Conservation (phyloP, 2,797 vertebrate species). For the Rhinatrema bivittatum region DNA sequence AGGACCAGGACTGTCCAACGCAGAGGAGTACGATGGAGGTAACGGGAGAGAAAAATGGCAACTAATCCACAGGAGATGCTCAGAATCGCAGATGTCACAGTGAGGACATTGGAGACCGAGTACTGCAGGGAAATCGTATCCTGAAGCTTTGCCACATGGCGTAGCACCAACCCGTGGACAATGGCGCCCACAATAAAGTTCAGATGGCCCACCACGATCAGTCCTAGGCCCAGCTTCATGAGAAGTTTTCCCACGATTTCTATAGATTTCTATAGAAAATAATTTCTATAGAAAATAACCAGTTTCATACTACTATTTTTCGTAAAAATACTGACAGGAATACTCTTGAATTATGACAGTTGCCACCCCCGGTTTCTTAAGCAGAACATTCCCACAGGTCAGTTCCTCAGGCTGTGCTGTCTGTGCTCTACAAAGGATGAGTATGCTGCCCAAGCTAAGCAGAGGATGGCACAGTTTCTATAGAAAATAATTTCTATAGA, state of each 20-base stretch:
- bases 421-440: too few species aligned
- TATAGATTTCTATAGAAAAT: too few species aligned
- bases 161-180: constrained; percentile 73
- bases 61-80: constrained; percentile 61
- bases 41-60: constrained; percentile 76
- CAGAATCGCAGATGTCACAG: constrained; percentile 67
- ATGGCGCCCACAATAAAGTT: constrained; percentile 74
- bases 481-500: too few species aligned
- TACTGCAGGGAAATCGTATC: constrained; percentile 58
- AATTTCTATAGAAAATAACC: too few species aligned
- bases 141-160: constrained; percentile 54
- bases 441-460: too few species aligned
- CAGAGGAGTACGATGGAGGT: constrained; percentile 61
- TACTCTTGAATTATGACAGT: too few species aligned
- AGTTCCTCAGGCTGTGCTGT: too few species aligned
- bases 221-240: constrained; percentile 85
- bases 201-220: constrained; percentile 81
- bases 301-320: too few species aligned
- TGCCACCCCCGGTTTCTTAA: too few species aligned
- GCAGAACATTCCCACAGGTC: too few species aligned
- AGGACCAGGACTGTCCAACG: constrained; percentile 64
- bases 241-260: constrained; percentile 65
- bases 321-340: too few species aligned
- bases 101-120: constrained; percentile 65
- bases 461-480: too few species aligned